Conservation (phyloP, 2,113 vertebrate genomes). For the Rana temporaria region DNA sequence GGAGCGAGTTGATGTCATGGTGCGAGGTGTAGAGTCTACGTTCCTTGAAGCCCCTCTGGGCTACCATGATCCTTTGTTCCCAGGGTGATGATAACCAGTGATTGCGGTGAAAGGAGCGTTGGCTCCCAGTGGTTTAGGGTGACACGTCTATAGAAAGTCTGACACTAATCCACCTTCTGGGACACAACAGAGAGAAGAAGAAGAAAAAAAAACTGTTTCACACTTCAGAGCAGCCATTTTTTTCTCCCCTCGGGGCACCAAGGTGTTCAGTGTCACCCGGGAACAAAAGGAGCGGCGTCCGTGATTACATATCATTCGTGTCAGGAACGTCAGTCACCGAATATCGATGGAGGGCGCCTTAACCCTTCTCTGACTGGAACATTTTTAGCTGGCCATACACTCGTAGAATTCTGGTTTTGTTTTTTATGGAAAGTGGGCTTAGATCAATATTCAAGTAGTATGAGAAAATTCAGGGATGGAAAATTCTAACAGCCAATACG, state of each 20-base stretch:
- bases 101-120: slow-evolving; percentile 56
- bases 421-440: no score
- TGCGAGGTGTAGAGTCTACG: slow-evolving; percentile 61
- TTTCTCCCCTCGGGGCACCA: neutral
- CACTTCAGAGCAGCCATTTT: neutral
- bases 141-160: neutral
- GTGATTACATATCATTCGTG: slow-evolving; percentile 19
- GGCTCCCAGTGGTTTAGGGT: slow-evolving; percentile 40
- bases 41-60: slow-evolving; percentile 54
- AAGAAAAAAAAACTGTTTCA: neutral
- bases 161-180: neutral
- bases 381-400: no score
- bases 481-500: no score
- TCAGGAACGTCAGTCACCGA: neutral
- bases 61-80: slow-evolving; percentile 57
- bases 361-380: no score
- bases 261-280: neutral
- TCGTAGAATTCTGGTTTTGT: no score
- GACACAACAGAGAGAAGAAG: neutral
- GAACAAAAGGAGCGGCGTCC: slow-evolving; percentile 14
- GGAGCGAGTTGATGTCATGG: slow-evolving; percentile 63
- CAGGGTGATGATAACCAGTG: slow-evolving; percentile 61
- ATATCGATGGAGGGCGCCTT: neutral
- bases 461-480: no score
- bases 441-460: no score